Evolutionary conservation across 2,113 vertebrate species (phyloP).

Genomic region (Amphiprion ocellaris): DNA sequence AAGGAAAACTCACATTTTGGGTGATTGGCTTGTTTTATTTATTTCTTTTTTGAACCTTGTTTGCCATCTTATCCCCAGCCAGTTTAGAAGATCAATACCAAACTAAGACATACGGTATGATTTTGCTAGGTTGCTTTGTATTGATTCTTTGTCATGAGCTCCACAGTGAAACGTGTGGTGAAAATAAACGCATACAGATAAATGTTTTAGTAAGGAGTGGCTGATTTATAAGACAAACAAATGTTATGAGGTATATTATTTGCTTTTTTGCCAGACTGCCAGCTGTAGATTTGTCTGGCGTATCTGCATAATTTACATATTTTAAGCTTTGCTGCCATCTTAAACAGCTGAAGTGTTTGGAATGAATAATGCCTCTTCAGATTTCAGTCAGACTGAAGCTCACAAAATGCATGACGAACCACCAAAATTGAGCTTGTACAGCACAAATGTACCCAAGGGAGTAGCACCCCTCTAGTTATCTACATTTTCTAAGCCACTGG

Average conservation of each 20-base stretch:
- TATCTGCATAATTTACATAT: constrained; percentile 68
- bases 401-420: constrained; percentile 69
- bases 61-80: neutral
- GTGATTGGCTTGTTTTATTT: neutral
- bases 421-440: constrained; percentile 69
- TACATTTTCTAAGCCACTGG: constrained; percentile 70
- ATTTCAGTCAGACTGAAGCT: constrained; percentile 63
- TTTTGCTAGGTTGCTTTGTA: constrained; percentile 27
- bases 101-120: constrained; percentile 8
- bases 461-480: constrained; percentile 64
- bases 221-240: constrained; percentile 50
- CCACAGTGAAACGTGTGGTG: neutral
- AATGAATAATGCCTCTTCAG: constrained; percentile 69
- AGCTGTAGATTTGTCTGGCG: constrained; percentile 60
- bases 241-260: constrained; percentile 44
- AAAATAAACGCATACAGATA: constrained; percentile 17
- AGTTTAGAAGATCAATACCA: constrained; percentile 13
- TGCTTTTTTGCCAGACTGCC: constrained; percentile 52
- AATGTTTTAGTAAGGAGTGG: constrained; percentile 22
- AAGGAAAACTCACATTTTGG: neutral
- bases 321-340: constrained; percentile 63
- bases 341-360: constrained; percentile 63
- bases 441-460: constrained; percentile 68
- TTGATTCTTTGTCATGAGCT: constrained; percentile 38
- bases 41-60: neutral